Conservation (phyloP, 2,888 invertebrate species). For the Drosophila pseudotakahashii region DNA sequence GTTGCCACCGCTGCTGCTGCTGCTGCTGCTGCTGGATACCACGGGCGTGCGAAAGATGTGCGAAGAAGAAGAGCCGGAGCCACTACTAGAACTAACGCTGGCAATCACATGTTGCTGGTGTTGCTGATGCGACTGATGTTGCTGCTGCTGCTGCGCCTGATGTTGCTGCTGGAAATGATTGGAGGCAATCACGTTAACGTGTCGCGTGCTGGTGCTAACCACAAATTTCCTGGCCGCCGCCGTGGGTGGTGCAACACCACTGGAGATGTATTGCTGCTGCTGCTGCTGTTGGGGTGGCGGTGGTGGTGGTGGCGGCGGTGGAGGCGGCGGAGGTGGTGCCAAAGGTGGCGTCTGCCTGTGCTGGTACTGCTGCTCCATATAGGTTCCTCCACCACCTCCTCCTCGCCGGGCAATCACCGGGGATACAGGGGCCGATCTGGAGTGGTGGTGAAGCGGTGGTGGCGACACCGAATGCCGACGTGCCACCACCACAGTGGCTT, state of each 20-base stretch:
- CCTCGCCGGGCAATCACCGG: constrained; percentile 68
- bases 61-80: constrained; percentile 48
- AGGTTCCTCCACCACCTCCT: constrained; percentile 28
- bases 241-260: constrained; percentile 54
- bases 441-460: constrained; percentile 78
- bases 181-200: constrained; percentile 82
- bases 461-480: constrained; percentile 76
- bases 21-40: constrained; percentile 82
- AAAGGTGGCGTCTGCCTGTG: constrained; percentile 49
- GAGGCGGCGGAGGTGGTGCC: constrained; percentile 61
- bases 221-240: constrained; percentile 81
- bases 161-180: constrained; percentile 62
- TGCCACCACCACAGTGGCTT: constrained; percentile 57
- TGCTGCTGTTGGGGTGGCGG: constrained; percentile 53
- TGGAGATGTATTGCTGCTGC: constrained; percentile 52
- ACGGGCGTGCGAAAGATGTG: constrained; percentile 83
- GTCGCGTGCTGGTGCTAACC: constrained; percentile 72
- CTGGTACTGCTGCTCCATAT: constrained; percentile 56
- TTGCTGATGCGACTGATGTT: constrained; percentile 40
- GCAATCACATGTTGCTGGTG: constrained; percentile 61
- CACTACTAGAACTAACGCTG: constrained; percentile 60
- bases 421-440: constrained; percentile 76
- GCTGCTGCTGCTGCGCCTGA: constrained; percentile 47
- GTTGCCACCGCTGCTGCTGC: constrained; percentile 56
- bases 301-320: constrained; percentile 39